Base-by-base conservation (phyloP, 1,140 invertebrate genomes). In the Anagrus nilaparvatae region DNA sequence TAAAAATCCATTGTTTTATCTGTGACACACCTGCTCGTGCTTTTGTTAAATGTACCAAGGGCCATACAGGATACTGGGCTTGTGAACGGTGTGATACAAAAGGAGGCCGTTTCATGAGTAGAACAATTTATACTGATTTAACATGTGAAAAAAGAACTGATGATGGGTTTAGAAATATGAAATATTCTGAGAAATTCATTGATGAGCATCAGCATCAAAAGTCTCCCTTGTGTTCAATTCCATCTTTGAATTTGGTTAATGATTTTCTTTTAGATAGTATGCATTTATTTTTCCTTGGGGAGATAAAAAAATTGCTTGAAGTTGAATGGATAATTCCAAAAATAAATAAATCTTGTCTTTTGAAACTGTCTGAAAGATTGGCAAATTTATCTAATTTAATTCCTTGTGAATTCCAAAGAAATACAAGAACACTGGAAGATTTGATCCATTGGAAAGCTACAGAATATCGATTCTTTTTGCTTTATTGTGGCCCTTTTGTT, bases 181-280 rank as follows among this genome's bases (percentile, higher is more conserved):
- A 27, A 13, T 20, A 46, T 21, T 27, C 30, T 1, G 14, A 37
- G 3, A 18, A 41, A 23, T 3, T 6, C n/a, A 36, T 25, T 28
- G 7, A 18, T 13, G 27, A 46, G 10, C 49, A 51, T 29, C 46
- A 51, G 9, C 31, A 28, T 21, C 24, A 19, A 16, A 17, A 9
- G 19, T 32, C 47, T 23, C 48, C 46, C 18, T 25, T 53, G 29
- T 25, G 29, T 19, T 17, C 28, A 39, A 36, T 51, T 25, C 38
- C 47, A 16, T 17, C 19, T 6, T 37, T 59, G 21, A 41, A 49
- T 47, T 6, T 55, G n/a, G 28, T 57, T 14, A 37, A 44, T 30
- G 16, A 25, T 23, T 52, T 55, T 50, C 25, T 52, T 14, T 27
- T 56, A 14, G 55, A 59, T 44, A 58, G 48, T 33, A 57, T 58